Percentiles rank a stretch among this genome's conserved stretches.
These are phyloP conservation scores for Forbesichthys agassizii DNA, from an alignment of 2,113 vertebrate species.

Conservation along the genomic window DNA sequence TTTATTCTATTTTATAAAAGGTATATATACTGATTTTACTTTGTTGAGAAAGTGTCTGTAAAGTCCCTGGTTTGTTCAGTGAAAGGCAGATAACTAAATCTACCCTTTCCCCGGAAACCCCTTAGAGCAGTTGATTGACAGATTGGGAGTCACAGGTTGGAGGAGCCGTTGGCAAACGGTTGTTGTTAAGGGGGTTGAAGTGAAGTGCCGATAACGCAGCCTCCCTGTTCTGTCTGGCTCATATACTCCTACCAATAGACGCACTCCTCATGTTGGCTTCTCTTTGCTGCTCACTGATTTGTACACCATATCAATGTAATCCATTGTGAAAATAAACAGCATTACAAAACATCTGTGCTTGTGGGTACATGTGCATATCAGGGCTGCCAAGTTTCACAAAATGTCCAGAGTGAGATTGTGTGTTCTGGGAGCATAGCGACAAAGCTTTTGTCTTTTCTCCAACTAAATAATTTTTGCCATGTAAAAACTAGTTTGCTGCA, in stretches of 20 bases:
- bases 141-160: slow-evolving; percentile 42
- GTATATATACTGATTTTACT: slow-evolving; percentile 82
- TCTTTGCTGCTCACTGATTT: slow-evolving; percentile 83
- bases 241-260: slow-evolving; percentile 42
- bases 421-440: too few relatives aligned
- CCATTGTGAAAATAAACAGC: slow-evolving; percentile 90
- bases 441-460: too few relatives aligned
- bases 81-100: slow-evolving; percentile 35
- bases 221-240: slow-evolving; percentile 42
- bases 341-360: slow-evolving; percentile 60
- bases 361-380: not conserved
- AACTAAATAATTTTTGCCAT: too few relatives aligned
- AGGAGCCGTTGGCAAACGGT: not conserved
- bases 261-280: slow-evolving; percentile 66
- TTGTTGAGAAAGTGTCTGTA: slow-evolving; percentile 58
- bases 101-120: slow-evolving; percentile 27
- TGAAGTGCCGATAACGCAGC: slow-evolving; percentile 12
- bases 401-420: too few relatives aligned
- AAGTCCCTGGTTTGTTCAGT: slow-evolving; percentile 56
- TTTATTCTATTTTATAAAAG: slow-evolving; percentile 99
- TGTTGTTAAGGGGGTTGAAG: not conserved
- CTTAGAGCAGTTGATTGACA: slow-evolving; percentile 44
- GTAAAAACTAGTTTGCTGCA: too few relatives aligned
- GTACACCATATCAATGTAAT: slow-evolving; percentile 89
- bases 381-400: not conserved